Conservation (phyloP, 2,797 vertebrate genomes). For the Nyctalus aviator region DNA sequence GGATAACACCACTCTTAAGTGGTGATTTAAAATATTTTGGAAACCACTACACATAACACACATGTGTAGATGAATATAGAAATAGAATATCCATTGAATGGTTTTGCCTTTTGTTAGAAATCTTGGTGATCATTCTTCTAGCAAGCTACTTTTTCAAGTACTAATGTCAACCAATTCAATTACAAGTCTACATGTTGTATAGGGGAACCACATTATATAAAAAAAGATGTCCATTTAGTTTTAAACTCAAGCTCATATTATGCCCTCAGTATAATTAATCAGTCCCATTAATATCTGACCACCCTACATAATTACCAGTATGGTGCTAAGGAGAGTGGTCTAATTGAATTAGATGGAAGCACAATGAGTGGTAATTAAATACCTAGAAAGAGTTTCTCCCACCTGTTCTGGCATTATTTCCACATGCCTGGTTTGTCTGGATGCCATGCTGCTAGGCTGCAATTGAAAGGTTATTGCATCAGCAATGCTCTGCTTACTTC, state of each 20-base stretch:
- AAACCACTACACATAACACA: background rate
- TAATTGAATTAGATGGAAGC: background rate
- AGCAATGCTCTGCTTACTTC: background rate
- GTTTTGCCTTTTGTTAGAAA: background rate
- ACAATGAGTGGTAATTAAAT: background rate
- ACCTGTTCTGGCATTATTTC: background rate
- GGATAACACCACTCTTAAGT: background rate
- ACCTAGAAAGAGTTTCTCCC: background rate
- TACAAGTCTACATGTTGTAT: background rate
- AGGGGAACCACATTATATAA: background rate
- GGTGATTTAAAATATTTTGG: background rate
- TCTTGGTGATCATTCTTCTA: background rate
- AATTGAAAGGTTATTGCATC: background rate
- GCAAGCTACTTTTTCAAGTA: conserved; percentile 47
- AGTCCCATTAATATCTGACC: background rate
- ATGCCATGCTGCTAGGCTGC: background rate
- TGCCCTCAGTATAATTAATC: background rate
- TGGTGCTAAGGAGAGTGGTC: background rate
- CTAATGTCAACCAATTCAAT: background rate
- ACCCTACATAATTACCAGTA: background rate
- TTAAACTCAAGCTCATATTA: background rate
- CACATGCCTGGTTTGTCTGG: background rate
- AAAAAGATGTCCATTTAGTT: background rate
- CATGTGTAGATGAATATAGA: background rate
- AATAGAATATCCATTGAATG: background rate